Percentiles rank a stretch among this genome's conserved stretches.
Evolutionary conservation across 1,140 invertebrate species (phyloP).

Genomic region (Drosophila bipectinata): DNA sequence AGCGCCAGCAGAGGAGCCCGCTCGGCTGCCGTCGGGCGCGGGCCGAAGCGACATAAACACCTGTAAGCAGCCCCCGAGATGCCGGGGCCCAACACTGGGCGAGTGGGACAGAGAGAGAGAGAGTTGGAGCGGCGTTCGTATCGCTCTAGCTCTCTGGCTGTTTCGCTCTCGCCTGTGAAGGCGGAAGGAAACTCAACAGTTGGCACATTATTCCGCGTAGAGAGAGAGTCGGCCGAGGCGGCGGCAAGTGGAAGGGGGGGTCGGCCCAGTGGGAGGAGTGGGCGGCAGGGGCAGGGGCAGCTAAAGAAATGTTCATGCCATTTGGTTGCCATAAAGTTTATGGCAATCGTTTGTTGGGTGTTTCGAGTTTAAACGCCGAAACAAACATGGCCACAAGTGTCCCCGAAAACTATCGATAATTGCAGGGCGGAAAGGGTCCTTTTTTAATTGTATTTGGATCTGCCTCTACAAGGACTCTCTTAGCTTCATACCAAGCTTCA

Average conservation of each 20-base stretch:
- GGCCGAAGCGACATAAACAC: slow-evolving; percentile 57
- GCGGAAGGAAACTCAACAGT: slow-evolving; percentile 80
- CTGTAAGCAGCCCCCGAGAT: slow-evolving; percentile 61
- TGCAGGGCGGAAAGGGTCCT: neutral
- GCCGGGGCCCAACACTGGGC: slow-evolving; percentile 45
- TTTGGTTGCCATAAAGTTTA: slow-evolving; percentile 42
- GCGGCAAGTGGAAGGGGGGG: neutral
- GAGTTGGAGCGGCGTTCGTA: slow-evolving; percentile 12
- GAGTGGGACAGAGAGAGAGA: neutral
- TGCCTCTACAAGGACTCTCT: too few species aligned
- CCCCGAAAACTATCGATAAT: neutral
- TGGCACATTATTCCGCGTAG: slow-evolving; percentile 62
- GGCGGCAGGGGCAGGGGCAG: neutral
- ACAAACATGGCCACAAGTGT: slow-evolving; percentile 11
- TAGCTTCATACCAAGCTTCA: too few species aligned
- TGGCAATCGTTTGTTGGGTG: slow-evolving; percentile 54
- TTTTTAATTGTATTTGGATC: neutral
- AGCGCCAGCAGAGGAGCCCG: slow-evolving; percentile 12
- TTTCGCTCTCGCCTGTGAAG: slow-evolving; percentile 35
- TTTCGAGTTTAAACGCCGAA: slow-evolving; percentile 17
- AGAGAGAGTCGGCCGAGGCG: neutral
- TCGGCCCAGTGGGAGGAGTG: too few species aligned
- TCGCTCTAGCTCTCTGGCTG: slow-evolving; percentile 1
- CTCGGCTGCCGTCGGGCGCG: slow-evolving; percentile 4
- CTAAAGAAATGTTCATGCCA: slow-evolving; percentile 32